These are phyloP conservation scores for Melieria picta DNA, from an alignment of 2,888 invertebrate genomes.

Conservation along the genomic window DNA sequence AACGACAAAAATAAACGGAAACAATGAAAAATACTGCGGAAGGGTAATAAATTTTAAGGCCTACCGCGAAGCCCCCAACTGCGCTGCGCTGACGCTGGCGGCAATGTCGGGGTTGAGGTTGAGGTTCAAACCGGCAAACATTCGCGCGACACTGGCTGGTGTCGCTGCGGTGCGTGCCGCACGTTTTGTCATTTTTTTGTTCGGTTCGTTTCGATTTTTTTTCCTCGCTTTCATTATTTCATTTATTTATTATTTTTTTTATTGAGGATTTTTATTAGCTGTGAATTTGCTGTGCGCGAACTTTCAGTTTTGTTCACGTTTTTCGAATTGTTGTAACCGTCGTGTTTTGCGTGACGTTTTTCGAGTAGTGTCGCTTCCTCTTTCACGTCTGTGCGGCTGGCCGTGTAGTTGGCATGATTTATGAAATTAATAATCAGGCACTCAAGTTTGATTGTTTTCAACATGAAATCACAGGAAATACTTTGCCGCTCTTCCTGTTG, in stretches of 20 bases:
- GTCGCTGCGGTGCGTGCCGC: conserved; percentile 12
- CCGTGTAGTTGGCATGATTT: no score
- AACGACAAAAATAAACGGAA: conserved; percentile 21
- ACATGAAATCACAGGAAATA: no score
- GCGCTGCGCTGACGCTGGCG: background rate
- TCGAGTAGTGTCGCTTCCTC: no score
- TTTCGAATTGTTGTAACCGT: no score
- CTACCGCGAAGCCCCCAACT: conserved; percentile 12
- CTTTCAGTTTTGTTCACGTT: no score
- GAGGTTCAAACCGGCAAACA: background rate
- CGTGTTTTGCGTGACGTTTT: no score
- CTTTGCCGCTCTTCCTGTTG: no score
- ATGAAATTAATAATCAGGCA: no score
- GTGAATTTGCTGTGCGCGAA: conserved; percentile 18
- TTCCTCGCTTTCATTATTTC: background rate
- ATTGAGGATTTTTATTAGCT: conserved; percentile 25
- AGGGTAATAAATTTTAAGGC: conserved; percentile 33
- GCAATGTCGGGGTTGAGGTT: background rate
- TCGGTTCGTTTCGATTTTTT: background rate
- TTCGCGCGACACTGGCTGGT: background rate
- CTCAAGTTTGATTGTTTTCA: no score
- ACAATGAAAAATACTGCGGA: conserved; percentile 27
- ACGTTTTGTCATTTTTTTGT: conserved; percentile 3
- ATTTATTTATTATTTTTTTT: no score
- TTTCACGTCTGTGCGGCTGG: no score